Base-by-base conservation (phyloP, 2,888 invertebrate species). In the Tetrapedia diversipes region DNA sequence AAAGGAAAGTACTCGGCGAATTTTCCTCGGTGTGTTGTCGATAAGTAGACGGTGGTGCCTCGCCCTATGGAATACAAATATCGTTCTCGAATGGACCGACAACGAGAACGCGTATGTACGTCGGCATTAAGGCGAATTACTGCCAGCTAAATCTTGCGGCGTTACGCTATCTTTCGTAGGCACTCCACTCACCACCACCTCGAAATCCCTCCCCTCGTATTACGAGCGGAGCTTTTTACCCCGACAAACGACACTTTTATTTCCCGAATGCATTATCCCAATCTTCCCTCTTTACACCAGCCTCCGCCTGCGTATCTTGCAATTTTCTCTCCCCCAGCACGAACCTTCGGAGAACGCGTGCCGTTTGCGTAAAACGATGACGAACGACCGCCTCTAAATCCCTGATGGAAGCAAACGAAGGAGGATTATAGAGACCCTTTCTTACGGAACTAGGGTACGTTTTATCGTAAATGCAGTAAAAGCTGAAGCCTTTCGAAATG, bases 201-300 rank as follows among this genome's bases (percentile, higher is more conserved):
- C 64, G 34, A 64, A 79, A 77, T 73, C 70, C 66, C 65, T 59
- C 47, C 37, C 51, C 56, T 56, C 53, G 73, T 67, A 56, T 80
- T 74, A 75, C 68, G 45, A 45, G 11, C 72, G n/a, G 27, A 32
- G 24, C 49, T 61, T 61, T 64, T 72, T 78, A 60, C 69, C 47
- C 19, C 53, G 41, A 43, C 63, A 61, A 83, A 69, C 83, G 81
- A 81, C 83, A 79, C 77, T 81, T 83, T 83, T 83, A 83, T 83
- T 83, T 75, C 79, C 54, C 45, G 11, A 65, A 45, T 71, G 80
- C 67, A 78, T 83, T 83, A 83, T 75, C 77, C 71, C 66, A 54
- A 68, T 71, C 72, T 68, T 69, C 54, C 41, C 72, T 66, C 51
- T 63, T 45, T 27, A 24, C 61, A 49, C 37, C 54, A 60, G 27